Evolutionary conservation across 2,888 invertebrate species (phyloP), one percentile per base, ranked within the genome.

Genomic region (Hirtodrosophila duncani): DNA sequence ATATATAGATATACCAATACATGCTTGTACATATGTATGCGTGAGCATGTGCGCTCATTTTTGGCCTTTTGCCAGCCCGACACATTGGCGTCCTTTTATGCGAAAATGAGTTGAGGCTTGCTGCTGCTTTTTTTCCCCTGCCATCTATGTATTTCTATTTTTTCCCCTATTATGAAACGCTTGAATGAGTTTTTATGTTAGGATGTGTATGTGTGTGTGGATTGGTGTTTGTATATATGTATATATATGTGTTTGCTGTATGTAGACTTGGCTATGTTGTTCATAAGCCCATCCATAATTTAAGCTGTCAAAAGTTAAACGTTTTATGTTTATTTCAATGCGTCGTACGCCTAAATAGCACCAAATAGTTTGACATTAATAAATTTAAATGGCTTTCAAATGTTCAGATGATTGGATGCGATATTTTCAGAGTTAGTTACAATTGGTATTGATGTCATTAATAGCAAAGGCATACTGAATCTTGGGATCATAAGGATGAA

Each of bases 21-120:
- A 9, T 39, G 36, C 34, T 4, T 29, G 24, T 36, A 10, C 31
- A 18, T 21, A 8, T 48, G 13, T 50, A 29, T 53, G 31, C 37
- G 29, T 43, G 21, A 13, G 23, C 39, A 38, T 58, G 39, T 36
- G 38, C 21, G 67, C 42, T 56, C 61, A 62, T 67, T 70, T 77
- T 79, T 77, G 75, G 75, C 77, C 67, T 69, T 69, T 67, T 63
- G 80, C 80, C 75, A 79, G 46, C 36, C 67, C 80, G 75, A 72
- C 75, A 77, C 80, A 66, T 67, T 79, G 75, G 75, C 75, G 75
- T 79, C 75, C 63, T 67, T 72, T 77, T 79, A 72, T 79, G 72
- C 51, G 72, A 75, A 77, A 77, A 77, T 77, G 78, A 80, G 77
- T 67, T 72, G 77, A 72, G 59, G 72, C 50, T 71, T 79, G 59